phyloP scores from a whole-genome alignment of 2,888 invertebrate genomes.

The Metopia argyrocephala region DNA sequence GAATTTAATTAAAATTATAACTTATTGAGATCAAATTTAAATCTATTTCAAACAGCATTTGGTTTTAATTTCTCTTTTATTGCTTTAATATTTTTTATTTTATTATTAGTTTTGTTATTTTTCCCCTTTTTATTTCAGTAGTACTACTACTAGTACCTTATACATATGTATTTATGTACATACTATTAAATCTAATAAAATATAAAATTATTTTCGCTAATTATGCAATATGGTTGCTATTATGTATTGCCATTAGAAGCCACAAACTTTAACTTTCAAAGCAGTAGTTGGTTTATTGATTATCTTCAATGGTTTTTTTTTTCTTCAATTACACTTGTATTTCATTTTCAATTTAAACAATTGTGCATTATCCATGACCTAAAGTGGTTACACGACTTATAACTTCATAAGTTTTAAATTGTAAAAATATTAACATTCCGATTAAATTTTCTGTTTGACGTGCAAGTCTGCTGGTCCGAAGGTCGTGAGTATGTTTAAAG shows the following conservation, averaged over 20 bases:
- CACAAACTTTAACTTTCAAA: constrained; percentile 62
- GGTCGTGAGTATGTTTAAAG: too few species aligned
- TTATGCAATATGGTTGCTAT: too few species aligned
- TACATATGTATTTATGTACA: too few species aligned
- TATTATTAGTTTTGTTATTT: too few species aligned
- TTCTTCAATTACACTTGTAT: constrained; percentile 17
- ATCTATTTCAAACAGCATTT: constrained; percentile 34
- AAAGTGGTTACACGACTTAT: constrained; percentile 4
- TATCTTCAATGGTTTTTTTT: constrained; percentile 22
- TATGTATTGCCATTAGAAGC: constrained; percentile 46
- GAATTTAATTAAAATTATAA: constrained; percentile 8
- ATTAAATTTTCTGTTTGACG: too few species aligned
- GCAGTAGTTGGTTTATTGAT: constrained; percentile 66
- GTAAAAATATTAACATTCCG: too few species aligned
- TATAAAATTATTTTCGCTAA: too few species aligned
- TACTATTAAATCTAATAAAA: too few species aligned
- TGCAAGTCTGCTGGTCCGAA: too few species aligned
- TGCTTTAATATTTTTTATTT: background rate
- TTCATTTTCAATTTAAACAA: constrained; percentile 24
- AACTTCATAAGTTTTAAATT: too few species aligned
- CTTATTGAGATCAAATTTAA: background rate
- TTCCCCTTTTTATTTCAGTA: too few species aligned
- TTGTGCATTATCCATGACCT: constrained; percentile 56
- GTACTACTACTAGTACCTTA: too few species aligned
- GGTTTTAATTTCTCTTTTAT: constrained; percentile 7